Percentiles rank a stretch among this genome's conserved stretches.
These are phyloP conservation scores for Nyctibius bracteatus DNA, from an alignment of 2,113 vertebrate genomes.

Conservation along the genomic window DNA sequence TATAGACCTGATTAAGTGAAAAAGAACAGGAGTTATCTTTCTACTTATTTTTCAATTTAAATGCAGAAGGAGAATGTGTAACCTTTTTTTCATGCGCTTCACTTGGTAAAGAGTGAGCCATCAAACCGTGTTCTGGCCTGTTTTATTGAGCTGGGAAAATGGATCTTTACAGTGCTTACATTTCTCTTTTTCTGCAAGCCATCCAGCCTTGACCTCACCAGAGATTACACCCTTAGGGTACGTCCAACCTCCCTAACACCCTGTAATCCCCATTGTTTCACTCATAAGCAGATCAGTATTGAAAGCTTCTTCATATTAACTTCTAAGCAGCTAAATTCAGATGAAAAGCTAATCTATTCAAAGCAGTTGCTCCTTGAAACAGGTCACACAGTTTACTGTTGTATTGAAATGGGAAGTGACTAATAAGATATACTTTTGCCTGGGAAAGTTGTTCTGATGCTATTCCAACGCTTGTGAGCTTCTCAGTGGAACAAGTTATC, in stretches of 20 bases:
- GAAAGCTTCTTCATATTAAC: slow-evolving; percentile 18
- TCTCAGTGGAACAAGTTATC: background rate
- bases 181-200: background rate
- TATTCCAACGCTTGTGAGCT: background rate
- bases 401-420: background rate
- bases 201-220: slow-evolving; percentile 37
- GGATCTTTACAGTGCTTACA: background rate
- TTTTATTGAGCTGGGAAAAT: slow-evolving; percentile 23
- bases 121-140: background rate
- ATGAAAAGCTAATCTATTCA: background rate
- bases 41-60: background rate
- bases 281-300: background rate
- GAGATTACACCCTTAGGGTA: slow-evolving; percentile 31
- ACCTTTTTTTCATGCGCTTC: background rate
- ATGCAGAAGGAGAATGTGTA: background rate
- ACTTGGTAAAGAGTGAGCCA: background rate
- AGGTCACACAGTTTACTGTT: background rate
- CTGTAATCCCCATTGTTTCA: slow-evolving; percentile 30
- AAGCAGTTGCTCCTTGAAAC: background rate
- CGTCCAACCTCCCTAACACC: background rate
- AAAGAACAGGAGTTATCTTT: background rate
- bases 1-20: background rate
- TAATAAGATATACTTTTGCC: background rate
- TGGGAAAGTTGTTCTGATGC: background rate
- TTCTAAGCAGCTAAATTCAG: background rate